These are phyloP conservation scores for Cyclina sinensis DNA, from an alignment of 1,140 invertebrate species.

Conservation along the genomic window DNA sequence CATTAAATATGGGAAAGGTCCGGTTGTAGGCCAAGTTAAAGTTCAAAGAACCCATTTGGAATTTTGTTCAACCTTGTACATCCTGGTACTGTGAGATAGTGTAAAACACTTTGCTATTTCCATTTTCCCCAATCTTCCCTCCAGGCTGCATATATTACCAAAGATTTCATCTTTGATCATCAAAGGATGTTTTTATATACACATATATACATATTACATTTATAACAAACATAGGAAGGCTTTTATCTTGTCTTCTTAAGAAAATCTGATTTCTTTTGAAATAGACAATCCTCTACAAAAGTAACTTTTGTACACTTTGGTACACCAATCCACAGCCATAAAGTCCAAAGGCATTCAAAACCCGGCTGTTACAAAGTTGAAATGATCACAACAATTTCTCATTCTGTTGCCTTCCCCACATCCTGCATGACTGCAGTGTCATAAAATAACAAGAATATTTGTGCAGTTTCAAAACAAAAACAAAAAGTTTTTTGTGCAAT, in stretches of 20 bases:
- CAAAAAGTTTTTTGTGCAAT: too few species aligned
- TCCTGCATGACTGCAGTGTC: too few species aligned
- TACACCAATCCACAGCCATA: too few species aligned
- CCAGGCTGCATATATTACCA: conserved; percentile 13
- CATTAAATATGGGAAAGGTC: too few species aligned
- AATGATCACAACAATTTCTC: too few species aligned
- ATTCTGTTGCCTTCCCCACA: too few species aligned
- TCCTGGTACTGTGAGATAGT: not conserved
- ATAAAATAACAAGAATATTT: too few species aligned
- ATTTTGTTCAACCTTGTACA: not conserved
- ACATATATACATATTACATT: not conserved
- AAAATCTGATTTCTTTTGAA: not conserved
- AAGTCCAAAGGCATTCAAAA: too few species aligned
- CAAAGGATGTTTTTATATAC: not conserved
- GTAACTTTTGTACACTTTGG: too few species aligned
- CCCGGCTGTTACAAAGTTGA: too few species aligned
- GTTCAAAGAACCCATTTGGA: not conserved
- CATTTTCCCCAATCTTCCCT: not conserved
- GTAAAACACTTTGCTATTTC: not conserved
- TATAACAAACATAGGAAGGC: not conserved
- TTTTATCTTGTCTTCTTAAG: not conserved
- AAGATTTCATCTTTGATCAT: conserved; percentile 14
- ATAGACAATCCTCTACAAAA: not conserved
- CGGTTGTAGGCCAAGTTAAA: too few species aligned
- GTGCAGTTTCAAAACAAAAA: too few species aligned